Conservation (phyloP, 2,797 vertebrate genomes). For the Pipistrellus kuhlii region DNA sequence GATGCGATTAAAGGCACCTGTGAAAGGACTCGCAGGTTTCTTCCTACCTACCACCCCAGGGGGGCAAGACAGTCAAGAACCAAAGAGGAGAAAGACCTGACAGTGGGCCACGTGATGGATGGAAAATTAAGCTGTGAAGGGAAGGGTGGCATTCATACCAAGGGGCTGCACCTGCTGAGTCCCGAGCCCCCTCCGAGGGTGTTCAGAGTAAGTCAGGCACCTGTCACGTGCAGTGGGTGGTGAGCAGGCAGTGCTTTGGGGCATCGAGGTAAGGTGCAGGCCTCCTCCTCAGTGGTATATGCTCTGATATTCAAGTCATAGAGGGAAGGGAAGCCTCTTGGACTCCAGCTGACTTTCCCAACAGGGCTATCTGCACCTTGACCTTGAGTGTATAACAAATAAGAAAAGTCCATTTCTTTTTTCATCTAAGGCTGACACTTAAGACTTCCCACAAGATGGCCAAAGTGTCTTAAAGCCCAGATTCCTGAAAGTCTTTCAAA, state of each 20-base stretch:
- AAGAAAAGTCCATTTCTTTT: background rate
- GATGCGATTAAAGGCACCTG: background rate
- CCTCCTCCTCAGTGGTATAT: background rate
- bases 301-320: background rate
- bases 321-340: background rate
- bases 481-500: slow-evolving; percentile 49
- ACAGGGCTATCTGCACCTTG: background rate
- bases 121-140: background rate
- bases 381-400: background rate
- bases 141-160: accelerated
- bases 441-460: slow-evolving; percentile 26
- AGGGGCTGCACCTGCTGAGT: too few relatives aligned
- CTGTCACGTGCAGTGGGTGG: accelerated
- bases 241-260: background rate
- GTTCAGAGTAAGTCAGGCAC: background rate
- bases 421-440: background rate
- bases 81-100: background rate
- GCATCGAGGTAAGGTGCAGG: accelerated
- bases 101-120: background rate
- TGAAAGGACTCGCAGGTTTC: background rate
- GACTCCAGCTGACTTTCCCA: background rate
- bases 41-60: background rate
- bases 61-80: background rate
- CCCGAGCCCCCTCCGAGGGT: too few relatives aligned
- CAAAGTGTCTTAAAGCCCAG: background rate